Evolutionary conservation across 1,140 invertebrate species (phyloP), one percentile per base, ranked within the genome.

Genomic region (Diplogasteroides magnus): DNA sequence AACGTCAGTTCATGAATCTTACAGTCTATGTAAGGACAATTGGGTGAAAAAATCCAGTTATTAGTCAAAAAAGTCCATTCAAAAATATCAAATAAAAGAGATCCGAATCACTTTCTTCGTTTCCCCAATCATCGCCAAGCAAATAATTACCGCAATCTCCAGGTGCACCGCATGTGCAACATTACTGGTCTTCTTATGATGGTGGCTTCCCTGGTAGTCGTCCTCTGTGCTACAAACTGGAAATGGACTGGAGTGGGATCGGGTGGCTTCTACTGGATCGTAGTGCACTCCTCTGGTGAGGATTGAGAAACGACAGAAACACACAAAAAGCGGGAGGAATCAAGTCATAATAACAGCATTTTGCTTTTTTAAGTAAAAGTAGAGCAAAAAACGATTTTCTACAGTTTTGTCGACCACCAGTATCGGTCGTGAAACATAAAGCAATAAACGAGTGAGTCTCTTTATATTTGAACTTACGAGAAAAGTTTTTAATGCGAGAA

Each of bases 101-200:
- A n/a, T n/a, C n/a, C n/a, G n/a, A n/a, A n/a, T n/a, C n/a, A n/a
- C n/a, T n/a, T n/a, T n/a, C n/a, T n/a, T n/a, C n/a, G n/a, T n/a
- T n/a, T n/a, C n/a, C n/a, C n/a, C n/a, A n/a, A n/a, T n/a, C 25
- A 29, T 11, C n/a, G n/a, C 3, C 2, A 6, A 6, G 6, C 57
- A 23, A 3, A 59, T 23, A 2, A 6, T 6, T 27, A 15, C 2
- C 28, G 25, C 31, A 55, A 1, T n/a, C 32, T 64, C 48, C 64
- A 71, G 69, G 56, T 71, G 13, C 69, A 71, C 28, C 55, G 69
- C 11, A 56, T 37, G 27, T 48, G 48, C n/a, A 71, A 71, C 60
- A 62, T 71, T 58, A 26, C 65, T 3, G 69, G 62, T 48, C 61
- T 64, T 25, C 62, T 56, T 0, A 27, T 71, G 1, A 65, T 71